These are phyloP conservation scores for Melanostoma mellinum DNA, from an alignment of 2,888 invertebrate genomes.

Conservation along the genomic window DNA sequence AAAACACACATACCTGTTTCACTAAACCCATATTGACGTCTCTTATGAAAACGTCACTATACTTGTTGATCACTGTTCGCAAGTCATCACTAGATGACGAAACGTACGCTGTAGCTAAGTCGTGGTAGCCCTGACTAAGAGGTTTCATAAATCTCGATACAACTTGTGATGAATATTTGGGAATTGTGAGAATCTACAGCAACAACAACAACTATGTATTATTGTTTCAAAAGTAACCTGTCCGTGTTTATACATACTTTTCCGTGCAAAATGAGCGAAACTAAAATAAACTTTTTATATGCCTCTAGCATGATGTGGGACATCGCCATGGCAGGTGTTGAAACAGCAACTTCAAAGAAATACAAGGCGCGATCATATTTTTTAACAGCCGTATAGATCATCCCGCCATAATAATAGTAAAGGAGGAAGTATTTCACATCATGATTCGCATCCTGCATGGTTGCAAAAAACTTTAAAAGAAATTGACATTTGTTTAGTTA, in stretches of 20 bases:
- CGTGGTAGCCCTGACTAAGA: slow-evolving; percentile 93
- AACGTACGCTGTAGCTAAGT: slow-evolving; percentile 91
- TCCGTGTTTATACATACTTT: slow-evolving; percentile 85
- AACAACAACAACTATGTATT: no score
- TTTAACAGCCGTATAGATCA: slow-evolving; percentile 97
- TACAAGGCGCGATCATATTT: slow-evolving; percentile 96
- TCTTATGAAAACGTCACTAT: slow-evolving; percentile 90
- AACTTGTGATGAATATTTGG: slow-evolving; percentile 96
- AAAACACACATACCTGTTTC: slow-evolving; percentile 84
- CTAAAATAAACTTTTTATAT: slow-evolving; percentile 97
- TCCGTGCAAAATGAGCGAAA: slow-evolving; percentile 95
- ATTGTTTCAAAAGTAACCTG: background rate
- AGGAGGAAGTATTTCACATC: slow-evolving; percentile 89
- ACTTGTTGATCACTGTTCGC: slow-evolving; percentile 87
- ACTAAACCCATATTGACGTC: slow-evolving; percentile 91
- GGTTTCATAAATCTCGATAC: slow-evolving; percentile 93
- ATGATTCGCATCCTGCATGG: slow-evolving; percentile 86
- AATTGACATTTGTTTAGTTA: no score
- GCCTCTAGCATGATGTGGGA: slow-evolving; percentile 99
- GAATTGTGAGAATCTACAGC: slow-evolving; percentile 85
- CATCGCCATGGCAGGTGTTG: slow-evolving; percentile 96
- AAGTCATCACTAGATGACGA: slow-evolving; percentile 89
- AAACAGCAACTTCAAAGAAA: slow-evolving; percentile 97
- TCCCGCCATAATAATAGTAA: slow-evolving; percentile 98
- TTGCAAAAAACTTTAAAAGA: slow-evolving; percentile 32